These are phyloP conservation scores for Montipora cactus DNA, from an alignment of 64 coral and sea anemone genomes.

Conservation along the genomic window DNA sequence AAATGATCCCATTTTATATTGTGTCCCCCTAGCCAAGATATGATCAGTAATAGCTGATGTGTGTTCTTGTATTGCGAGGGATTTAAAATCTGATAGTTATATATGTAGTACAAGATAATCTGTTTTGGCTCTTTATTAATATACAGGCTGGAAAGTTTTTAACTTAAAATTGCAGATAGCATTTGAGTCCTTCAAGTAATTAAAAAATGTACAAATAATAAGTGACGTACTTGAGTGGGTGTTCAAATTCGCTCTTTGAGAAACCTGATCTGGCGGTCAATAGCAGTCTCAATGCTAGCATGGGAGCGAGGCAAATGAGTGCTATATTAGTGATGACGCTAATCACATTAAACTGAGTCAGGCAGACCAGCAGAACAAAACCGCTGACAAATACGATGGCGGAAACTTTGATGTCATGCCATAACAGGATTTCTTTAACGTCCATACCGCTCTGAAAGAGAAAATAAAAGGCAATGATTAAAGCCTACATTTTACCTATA, in stretches of 20 bases:
- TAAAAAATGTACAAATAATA: too few relatives aligned
- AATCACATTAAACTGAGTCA: slow-evolving; percentile 89
- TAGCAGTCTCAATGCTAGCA: slow-evolving; percentile 81
- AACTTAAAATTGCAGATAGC: too few relatives aligned
- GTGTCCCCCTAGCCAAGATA: too few relatives aligned
- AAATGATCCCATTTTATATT: too few relatives aligned
- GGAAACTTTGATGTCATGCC: slow-evolving; percentile 89
- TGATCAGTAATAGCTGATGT: too few relatives aligned
- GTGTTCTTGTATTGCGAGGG: too few relatives aligned
- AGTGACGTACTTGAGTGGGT: slow-evolving; percentile 78
- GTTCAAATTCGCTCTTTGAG: slow-evolving; percentile 78
- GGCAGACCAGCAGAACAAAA: slow-evolving; percentile 78
- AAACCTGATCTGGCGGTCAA: slow-evolving; percentile 78
- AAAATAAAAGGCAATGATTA: not conserved
- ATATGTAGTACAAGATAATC: too few relatives aligned
- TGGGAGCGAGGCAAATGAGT: slow-evolving; percentile 80
- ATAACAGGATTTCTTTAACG: slow-evolving; percentile 81
- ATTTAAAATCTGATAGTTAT: too few relatives aligned
- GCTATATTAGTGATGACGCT: slow-evolving; percentile 75
- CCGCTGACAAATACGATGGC: slow-evolving; percentile 75
- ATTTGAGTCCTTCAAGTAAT: too few relatives aligned
- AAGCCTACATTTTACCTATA: not conserved
- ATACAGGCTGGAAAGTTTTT: too few relatives aligned
- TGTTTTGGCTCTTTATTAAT: too few relatives aligned
- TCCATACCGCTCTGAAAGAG: slow-evolving; percentile 36